Base-by-base conservation (phyloP, 2,888 invertebrate genomes). In the Parnassius orleans region DNA sequence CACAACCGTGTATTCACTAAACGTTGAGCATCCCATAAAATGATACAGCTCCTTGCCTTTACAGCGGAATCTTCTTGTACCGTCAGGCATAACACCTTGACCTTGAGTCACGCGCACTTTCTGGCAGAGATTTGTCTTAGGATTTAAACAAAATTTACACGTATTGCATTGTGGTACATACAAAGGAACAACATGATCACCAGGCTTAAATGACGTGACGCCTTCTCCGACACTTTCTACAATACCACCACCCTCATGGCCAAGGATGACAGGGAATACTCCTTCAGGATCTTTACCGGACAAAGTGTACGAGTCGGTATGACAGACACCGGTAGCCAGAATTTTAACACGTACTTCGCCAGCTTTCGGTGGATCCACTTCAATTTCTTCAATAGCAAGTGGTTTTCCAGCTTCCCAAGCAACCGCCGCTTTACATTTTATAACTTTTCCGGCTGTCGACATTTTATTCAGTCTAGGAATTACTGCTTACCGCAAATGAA, bases 21-120 rank as follows among this genome's bases (percentile, higher is more conserved):
- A 99, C 0, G 98, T 98, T 0, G 98, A 98, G 69, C 97, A 97
- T n/a, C 98, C 98, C 98, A 99, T 98, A 78, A 98, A 99, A 84
- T 98, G 98, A 77, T 91, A 96, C 10, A 98, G 73, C 54, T 93
- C 92, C 84, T 98, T 92, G 2, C 92, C 92, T 68, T 96, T 95
- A 84, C 95, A 96, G 42, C 93, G 94, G 84, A 98, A 98, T 53
- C 98, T 93, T 10, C 94, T 93, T 0, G 97, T 97, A 15, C 98
- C 98, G 84, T 98, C 97, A 1, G 98, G 98, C 97, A 98, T 96
- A 3, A 97, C 87, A 47, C 98, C 98, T 75, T 94, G 93, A 0
- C 98, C 98, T 85, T 97, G 97, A 12, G 96, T 96, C 2, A 92
- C 71, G 57, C 98, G 94, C 62, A 99, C 97, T 85, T 97, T 98